Percentiles rank a stretch among this genome's conserved stretches.
Evolutionary conservation across 2,113 vertebrate species (phyloP).

Genomic region (Xiphorhynchus elegans): DNA sequence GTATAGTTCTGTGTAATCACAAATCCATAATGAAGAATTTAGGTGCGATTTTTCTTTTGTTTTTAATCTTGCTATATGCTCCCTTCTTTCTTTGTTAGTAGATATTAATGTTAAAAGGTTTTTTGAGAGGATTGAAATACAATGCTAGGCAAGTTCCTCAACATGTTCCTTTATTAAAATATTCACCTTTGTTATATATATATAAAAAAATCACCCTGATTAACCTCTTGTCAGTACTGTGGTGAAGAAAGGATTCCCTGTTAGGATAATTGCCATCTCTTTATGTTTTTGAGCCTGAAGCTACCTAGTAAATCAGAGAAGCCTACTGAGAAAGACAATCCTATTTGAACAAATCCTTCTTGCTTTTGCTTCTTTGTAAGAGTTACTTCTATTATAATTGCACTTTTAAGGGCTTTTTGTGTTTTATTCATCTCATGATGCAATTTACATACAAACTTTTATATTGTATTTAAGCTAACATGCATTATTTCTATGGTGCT

Average conservation of each 20-base stretch:
- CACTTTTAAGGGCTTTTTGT: not conserved
- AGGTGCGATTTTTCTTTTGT: not conserved
- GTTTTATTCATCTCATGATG: not conserved
- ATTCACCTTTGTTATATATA: not conserved
- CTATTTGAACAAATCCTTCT: not conserved
- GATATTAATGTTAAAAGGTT: not conserved
- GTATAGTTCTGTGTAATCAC: not conserved
- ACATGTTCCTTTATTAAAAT: slow-evolving; percentile 4
- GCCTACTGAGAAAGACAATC: not conserved
- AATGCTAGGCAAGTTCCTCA: not conserved
- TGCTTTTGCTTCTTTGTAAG: not conserved
- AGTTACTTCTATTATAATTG: not conserved
- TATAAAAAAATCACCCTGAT: not conserved
- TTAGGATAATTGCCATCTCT: slow-evolving; percentile 26
- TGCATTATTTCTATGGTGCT: not conserved
- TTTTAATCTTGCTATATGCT: not conserved
- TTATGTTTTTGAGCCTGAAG: slow-evolving; percentile 30
- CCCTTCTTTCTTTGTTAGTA: not conserved
- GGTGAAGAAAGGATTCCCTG: not conserved
- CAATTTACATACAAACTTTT: not conserved
- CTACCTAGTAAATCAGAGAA: slow-evolving; percentile 21
- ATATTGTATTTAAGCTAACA: not conserved
- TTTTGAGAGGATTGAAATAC: not conserved
- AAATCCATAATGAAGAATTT: not conserved
- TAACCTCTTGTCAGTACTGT: not conserved